Conservation (phyloP, 2,113 vertebrate genomes). For the Tricholaema leucomelas region DNA sequence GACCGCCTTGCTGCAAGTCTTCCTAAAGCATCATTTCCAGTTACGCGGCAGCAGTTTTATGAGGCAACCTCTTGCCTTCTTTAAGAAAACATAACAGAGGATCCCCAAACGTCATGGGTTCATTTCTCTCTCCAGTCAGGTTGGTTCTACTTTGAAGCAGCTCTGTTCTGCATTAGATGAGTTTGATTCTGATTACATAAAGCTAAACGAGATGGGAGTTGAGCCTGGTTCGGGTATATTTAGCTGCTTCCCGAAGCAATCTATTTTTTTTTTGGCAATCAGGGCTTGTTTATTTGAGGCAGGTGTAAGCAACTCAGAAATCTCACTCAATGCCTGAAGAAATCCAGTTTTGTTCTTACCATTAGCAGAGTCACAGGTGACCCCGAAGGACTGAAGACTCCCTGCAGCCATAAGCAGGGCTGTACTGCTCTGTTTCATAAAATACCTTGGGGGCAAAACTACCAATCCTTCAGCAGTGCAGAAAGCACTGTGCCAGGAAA, state of each 20-base stretch:
- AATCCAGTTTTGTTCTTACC: not conserved
- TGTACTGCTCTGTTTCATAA: not conserved
- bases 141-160: not conserved
- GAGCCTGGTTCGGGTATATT: not conserved
- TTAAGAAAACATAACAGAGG: not conserved
- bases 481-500: not conserved
- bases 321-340: not conserved
- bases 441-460: not conserved
- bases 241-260: not conserved
- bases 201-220: not conserved
- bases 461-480: not conserved
- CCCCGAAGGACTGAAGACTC: not conserved
- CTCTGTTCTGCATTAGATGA: not conserved
- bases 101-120: not conserved
- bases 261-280: not conserved
- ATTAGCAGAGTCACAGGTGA: not conserved
- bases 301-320: not conserved
- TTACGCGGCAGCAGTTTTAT: not conserved
- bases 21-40: not conserved
- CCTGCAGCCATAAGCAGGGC: not conserved
- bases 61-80: not conserved
- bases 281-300: not conserved
- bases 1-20: not conserved
- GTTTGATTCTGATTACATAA: not conserved
- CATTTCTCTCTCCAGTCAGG: not conserved